phyloP scores from a whole-genome alignment of 1,140 invertebrate species.

The Drosophila littoralis region DNA sequence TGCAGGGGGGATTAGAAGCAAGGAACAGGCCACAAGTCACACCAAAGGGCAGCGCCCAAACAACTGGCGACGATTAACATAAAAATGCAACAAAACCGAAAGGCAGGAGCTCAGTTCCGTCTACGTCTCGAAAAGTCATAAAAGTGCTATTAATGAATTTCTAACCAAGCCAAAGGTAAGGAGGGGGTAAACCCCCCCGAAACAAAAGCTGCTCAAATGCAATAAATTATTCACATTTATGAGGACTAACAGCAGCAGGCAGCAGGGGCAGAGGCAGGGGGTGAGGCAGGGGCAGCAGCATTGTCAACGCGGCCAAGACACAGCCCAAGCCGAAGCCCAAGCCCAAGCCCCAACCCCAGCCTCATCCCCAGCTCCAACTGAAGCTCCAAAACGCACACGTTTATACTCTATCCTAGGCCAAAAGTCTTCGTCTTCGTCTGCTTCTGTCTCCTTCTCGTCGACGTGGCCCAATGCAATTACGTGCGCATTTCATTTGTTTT shows the following conservation, averaged over 20 bases:
- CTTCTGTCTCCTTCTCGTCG: conserved; percentile 34
- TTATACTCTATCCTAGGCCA: conserved; percentile 4
- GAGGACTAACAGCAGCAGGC: conserved; percentile 37
- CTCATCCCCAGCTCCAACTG: conserved; percentile 29
- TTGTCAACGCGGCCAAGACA: conserved; percentile 37
- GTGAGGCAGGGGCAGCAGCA: neutral
- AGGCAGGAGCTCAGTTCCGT: neutral
- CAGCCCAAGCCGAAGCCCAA: conserved; percentile 27
- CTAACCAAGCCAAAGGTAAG: conserved; percentile 57
- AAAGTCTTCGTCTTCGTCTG: neutral
- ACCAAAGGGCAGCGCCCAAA: conserved; percentile 44
- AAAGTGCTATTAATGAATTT: conserved; percentile 83
- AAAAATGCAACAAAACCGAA: conserved; percentile 72
- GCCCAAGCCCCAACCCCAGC: conserved; percentile 13
- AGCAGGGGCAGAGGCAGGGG: neutral
- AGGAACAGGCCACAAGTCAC: conserved; percentile 11
- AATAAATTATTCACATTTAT: conserved; percentile 84
- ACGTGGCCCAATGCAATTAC: conserved; percentile 76
- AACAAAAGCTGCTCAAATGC: conserved; percentile 70
- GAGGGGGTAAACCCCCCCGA: conserved; percentile 2
- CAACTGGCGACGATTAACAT: conserved; percentile 69
- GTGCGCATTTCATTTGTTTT: conserved; percentile 65
- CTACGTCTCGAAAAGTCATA: conserved; percentile 68
- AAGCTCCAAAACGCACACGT: neutral
- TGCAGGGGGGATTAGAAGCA: neutral